Conservation (phyloP, 2,797 vertebrate genomes). For the Podarcis lilfordi region DNA sequence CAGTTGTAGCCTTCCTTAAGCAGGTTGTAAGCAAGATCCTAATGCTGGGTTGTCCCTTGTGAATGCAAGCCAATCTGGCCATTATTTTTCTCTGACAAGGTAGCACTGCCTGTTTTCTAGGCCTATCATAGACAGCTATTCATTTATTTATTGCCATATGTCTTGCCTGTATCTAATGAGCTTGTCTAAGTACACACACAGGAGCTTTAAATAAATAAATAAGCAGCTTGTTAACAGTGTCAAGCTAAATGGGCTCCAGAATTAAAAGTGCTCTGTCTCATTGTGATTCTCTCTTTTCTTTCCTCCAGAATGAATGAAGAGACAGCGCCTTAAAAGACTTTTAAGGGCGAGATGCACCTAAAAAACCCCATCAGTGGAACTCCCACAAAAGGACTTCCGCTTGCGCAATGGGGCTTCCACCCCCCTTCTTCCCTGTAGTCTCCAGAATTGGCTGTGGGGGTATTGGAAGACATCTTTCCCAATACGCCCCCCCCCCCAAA, state of each 20-base stretch:
- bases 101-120: constrained; percentile 18
- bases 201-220: constrained; percentile 18
- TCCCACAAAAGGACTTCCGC: too few species aligned
- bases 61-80: background rate
- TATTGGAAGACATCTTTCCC: too few species aligned
- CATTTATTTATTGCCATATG: constrained; percentile 40
- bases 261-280: background rate
- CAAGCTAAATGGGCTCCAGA: background rate
- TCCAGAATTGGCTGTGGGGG: too few species aligned
- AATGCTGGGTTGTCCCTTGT: background rate
- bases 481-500: too few species aligned
- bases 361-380: too few species aligned
- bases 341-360: too few species aligned
- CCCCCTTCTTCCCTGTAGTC: too few species aligned
- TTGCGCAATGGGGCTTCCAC: too few species aligned
- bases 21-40: background rate
- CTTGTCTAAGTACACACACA: constrained; percentile 32
- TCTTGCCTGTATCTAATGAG: constrained; percentile 19
- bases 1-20: background rate
- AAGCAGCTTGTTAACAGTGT: constrained; percentile 13
- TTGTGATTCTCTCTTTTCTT: background rate
- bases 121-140: constrained; percentile 26
- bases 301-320: background rate
- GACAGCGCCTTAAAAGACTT: background rate
- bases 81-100: constrained; percentile 3